These are phyloP conservation scores for Megalops cyprinoides DNA, from an alignment of 2,797 vertebrate species.

Conservation along the genomic window DNA sequence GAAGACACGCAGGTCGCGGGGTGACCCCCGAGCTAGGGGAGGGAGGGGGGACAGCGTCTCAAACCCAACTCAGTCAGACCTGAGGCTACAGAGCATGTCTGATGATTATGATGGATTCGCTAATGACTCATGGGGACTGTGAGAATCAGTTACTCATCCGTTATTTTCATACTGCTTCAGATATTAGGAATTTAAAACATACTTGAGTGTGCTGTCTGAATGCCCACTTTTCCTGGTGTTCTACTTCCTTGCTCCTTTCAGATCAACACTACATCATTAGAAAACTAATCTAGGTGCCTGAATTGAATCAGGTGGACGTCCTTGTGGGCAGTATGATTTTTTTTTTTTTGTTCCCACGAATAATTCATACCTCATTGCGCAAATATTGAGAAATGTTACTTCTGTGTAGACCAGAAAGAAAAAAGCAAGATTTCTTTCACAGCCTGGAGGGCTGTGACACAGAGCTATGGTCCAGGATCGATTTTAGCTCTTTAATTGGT, in stretches of 20 bases:
- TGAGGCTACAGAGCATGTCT: background rate
- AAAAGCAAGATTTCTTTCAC: constrained; percentile 39
- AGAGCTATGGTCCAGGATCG: constrained; percentile 46
- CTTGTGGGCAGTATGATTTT: background rate
- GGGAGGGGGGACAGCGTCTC: background rate
- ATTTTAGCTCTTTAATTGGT: constrained; percentile 44
- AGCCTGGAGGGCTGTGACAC: constrained; percentile 47
- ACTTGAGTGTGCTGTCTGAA: too few species aligned
- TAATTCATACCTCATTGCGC: too few species aligned
- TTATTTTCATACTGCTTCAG: too few species aligned
- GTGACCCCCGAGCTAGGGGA: constrained; percentile 75
- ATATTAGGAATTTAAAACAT: too few species aligned
- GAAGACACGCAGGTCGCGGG: constrained; percentile 76
- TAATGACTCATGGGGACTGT: too few species aligned
- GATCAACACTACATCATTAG: background rate
- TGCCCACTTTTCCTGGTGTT: too few species aligned
- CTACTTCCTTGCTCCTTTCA: background rate
- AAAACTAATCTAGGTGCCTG: background rate
- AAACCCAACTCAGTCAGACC: background rate
- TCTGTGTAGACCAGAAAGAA: too few species aligned
- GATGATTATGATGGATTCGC: too few species aligned
- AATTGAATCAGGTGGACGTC: background rate
- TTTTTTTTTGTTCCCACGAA: too few species aligned
- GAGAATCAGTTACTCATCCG: too few species aligned
- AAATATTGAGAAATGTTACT: too few species aligned